phyloP scores from a whole-genome alignment of 2,797 vertebrate species.

The Gorsachius magnificus region DNA sequence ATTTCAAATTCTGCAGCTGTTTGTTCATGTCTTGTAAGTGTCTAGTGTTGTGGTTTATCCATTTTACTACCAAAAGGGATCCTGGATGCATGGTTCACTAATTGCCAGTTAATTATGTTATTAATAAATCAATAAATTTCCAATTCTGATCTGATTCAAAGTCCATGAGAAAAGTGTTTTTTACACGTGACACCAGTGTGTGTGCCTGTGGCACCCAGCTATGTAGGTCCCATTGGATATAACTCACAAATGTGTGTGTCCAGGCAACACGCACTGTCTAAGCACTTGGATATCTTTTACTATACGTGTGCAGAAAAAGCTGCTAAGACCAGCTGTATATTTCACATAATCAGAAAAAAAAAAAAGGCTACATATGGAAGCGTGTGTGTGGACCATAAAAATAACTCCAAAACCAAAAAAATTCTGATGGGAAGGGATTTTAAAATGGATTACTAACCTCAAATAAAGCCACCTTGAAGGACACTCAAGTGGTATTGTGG shows the following conservation, averaged over 20 bases:
- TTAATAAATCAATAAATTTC: background rate
- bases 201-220: background rate
- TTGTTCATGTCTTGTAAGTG: background rate
- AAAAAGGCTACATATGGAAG: background rate
- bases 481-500: background rate
- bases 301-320: background rate
- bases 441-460: background rate
- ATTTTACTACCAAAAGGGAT: background rate
- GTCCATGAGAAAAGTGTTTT: background rate
- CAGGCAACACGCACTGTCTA: rapidly evolving
- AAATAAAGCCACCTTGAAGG: background rate
- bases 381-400: background rate
- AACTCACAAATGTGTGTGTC: background rate
- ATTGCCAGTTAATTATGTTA: background rate
- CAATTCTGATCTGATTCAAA: background rate
- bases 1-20: background rate
- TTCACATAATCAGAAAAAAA: background rate
- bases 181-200: rapidly evolving
- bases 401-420: background rate
- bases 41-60: background rate
- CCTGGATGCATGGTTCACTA: background rate
- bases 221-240: too few relatives aligned
- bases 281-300: background rate
- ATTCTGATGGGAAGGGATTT: background rate
- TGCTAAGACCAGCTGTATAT: background rate